Base-by-base conservation (phyloP, 2,797 vertebrate species). In the Rhynchotus rufescens region DNA sequence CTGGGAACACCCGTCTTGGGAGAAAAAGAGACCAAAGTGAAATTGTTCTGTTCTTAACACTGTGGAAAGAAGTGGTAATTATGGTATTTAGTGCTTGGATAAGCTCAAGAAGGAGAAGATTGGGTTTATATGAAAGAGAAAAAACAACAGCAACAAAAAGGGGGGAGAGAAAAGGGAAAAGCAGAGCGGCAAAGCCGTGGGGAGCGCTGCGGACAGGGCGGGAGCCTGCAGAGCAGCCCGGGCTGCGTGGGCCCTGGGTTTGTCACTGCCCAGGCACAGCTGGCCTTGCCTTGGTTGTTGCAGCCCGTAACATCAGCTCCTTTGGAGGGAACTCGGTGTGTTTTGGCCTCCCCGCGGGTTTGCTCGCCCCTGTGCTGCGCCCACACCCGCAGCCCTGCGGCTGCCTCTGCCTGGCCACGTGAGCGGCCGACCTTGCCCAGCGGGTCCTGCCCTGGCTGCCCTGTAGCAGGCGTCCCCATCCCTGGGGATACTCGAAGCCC, bases 371-470 rank as follows among this genome's bases (percentile, higher is more conserved):
- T 38, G 69, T n/a, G 38, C 25, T 6, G 23, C 22, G 26, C 34
- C 40, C 73, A 49, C 21, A 47, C 61, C 65, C 15, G n/a, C 49
- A 40, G 49, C 36, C 66, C 25, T 6, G 34, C 61, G 52, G 36
- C 36, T 7, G 36, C 36, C 9, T 36, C 36, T 36, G 36, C 36
- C 4, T 52, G 30, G 40, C 26, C 3, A 0, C 6, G 23, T 11
- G 36, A 10, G 45, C 12, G 34, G 3, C 10, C 11, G 8, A 4
- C 32, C 22, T 74, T 77, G 42, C 4, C 0, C 16, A 45, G 16
- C 16, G 15, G 26, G 5, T 40, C 42, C 11, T 40, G 36, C 32
- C 19, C 61, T 1, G 0, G 14, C 3, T n/a, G 26, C 25, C 19
- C 38, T 17, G 40, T 6, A 5, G 40, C 4, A 65, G 26, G 25